Percentiles rank a stretch among this genome's conserved stretches.
These are phyloP conservation scores for Hemicentrotus pulcherrimus DNA, from an alignment of 35 echinoderm and acorn worm species.

Conservation along the genomic window DNA sequence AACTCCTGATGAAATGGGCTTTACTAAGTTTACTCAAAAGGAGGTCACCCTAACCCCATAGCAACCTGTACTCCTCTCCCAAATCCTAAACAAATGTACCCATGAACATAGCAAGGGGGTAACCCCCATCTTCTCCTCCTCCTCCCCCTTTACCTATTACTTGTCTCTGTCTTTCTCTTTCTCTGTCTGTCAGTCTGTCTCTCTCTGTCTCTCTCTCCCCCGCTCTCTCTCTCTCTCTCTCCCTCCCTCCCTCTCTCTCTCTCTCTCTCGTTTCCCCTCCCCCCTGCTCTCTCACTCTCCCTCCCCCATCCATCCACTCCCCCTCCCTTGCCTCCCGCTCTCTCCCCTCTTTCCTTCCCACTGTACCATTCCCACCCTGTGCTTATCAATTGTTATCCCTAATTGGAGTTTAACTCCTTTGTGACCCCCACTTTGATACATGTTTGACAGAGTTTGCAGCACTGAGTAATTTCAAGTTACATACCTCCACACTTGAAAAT, in stretches of 20 bases:
- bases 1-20: no score
- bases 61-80: neutral
- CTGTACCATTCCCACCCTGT: neutral
- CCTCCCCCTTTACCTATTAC: neutral
- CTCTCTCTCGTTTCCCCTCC: neutral
- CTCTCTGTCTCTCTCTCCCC: neutral
- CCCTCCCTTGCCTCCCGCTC: neutral
- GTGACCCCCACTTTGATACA: conserved; percentile 1
- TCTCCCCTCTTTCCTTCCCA: neutral
- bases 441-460: neutral
- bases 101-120: no score
- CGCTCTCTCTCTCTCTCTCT: no score
- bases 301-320: neutral
- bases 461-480: neutral
- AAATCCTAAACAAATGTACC: no score
- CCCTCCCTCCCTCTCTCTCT: neutral
- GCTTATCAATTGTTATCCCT: conserved; percentile 18
- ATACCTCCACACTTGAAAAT: neutral
- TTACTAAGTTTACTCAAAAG: neutral
- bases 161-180: neutral
- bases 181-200: neutral
- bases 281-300: neutral
- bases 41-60: neutral
- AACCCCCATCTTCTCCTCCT: no score
- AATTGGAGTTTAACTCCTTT: conserved; percentile 16